Evolutionary conservation across 2,888 invertebrate genomes (phyloP), one percentile per base, ranked within the genome.

Genomic region (Eupithecia exiguata): DNA sequence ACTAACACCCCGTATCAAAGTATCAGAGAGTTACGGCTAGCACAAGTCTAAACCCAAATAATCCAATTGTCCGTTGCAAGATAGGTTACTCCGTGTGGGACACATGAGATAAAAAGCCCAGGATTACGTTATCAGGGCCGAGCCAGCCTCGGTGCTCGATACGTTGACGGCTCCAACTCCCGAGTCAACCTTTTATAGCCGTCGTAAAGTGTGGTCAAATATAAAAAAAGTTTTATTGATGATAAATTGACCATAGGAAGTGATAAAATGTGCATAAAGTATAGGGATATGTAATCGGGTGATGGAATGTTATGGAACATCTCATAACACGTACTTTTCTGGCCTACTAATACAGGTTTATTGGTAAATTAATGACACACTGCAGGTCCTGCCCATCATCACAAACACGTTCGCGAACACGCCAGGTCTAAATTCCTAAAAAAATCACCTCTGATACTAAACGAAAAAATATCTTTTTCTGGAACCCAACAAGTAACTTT

Each of bases 121-220:
- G 88, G 88, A 88, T 89, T 89, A 89, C 84, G 86, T 83, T 90
- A 89, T 89, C 89, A 82, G 84, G 43, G 77, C 77, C 75, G 74
- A 68, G 75, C 87, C 87, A 83, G 77, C 83, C 82, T 81, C 82
- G 81, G 18, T 58, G 12, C 81, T 78, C 83, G 80, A 81, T 83
- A 83, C 83, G 84, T 86, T 82, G 85, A 83, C 82, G 81, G 78
- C 76, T 70, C 35, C 53, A 35, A 58, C 63, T 63, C 61, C 38
- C 53, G 49, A 71, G 68, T 71, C 72, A 75, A 53, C 68, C 66
- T 76, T 76, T 76, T 76, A 76, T 62, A 61, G 58, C 21, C 7
- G 70, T 67, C 76, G 71, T 76, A 74, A 76, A 76, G 68, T 72
- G 75, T 73, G 71, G 66, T 62, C 58, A 65, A 75, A 72, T 70